These are phyloP conservation scores for Cantharis nigra DNA, from an alignment of 2,888 invertebrate species.

Conservation along the genomic window DNA sequence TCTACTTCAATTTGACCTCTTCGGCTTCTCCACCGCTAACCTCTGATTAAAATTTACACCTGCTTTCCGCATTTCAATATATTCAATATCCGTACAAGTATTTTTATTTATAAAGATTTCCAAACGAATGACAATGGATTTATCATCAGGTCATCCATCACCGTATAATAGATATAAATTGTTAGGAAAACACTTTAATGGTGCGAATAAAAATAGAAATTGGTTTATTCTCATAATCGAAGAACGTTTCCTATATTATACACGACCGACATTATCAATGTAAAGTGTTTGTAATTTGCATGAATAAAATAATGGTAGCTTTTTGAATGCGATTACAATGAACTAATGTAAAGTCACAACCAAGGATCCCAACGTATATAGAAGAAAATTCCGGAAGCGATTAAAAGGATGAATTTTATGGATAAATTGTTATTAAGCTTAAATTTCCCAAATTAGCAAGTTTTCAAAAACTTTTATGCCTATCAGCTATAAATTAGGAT, in stretches of 20 bases:
- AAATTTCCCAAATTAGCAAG: not conserved
- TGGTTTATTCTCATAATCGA: not conserved
- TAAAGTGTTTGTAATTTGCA: not conserved
- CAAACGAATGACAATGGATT: not conserved
- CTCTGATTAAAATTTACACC: not conserved
- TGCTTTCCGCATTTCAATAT: not conserved
- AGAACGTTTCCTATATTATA: not conserved
- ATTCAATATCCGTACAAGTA: not conserved
- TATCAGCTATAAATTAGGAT: not conserved
- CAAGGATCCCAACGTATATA: not conserved
- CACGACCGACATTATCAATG: not conserved
- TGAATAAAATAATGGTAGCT: not conserved
- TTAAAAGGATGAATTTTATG: too few relatives aligned
- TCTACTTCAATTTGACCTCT: not conserved
- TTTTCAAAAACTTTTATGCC: not conserved
- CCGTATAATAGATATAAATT: not conserved
- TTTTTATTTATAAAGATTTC: not conserved
- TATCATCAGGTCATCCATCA: not conserved
- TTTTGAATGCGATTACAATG: not conserved
- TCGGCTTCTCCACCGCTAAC: not conserved
- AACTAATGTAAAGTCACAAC: not conserved
- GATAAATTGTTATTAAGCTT: too few relatives aligned
- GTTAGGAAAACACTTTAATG: not conserved
- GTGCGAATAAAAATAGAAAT: not conserved
- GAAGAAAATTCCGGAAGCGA: too few relatives aligned